Percentiles rank a stretch among this genome's conserved stretches.
phyloP scores from a whole-genome alignment of 2,113 vertebrate species.

The Sciurus niger region DNA sequence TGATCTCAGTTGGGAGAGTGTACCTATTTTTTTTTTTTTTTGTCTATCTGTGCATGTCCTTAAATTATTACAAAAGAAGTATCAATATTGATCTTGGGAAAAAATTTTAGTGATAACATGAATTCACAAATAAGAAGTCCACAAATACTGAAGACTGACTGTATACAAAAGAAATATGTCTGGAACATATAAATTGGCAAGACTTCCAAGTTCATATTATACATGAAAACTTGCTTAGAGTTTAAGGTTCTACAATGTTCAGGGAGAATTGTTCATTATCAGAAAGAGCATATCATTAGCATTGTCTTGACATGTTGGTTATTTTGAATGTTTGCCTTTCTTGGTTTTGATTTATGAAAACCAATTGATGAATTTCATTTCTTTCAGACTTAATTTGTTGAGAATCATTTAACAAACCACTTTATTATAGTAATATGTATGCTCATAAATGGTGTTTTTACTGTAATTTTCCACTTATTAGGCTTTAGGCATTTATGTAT shows the following conservation, averaged over 20 bases:
- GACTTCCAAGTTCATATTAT: background rate
- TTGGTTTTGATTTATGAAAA: constrained; percentile 35
- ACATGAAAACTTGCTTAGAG: accelerated
- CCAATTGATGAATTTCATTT: constrained; percentile 56
- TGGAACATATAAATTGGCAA: background rate
- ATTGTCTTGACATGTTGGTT: background rate
- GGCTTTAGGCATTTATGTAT: constrained; percentile 67
- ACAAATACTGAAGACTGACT: background rate
- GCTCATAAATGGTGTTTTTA: constrained; percentile 8
- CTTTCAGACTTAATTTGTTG: constrained; percentile 30
- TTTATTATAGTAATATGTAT: constrained; percentile 33
- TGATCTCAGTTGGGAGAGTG: background rate
- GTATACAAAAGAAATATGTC: background rate
- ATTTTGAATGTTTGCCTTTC: background rate
- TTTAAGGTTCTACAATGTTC: background rate
- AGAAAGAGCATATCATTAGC: background rate
- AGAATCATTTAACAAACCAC: constrained; percentile 5
- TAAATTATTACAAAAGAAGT: background rate
- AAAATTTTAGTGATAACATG: background rate
- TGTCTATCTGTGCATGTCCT: accelerated
- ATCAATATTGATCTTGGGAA: background rate
- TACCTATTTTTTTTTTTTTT: background rate
- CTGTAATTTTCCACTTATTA: constrained; percentile 72
- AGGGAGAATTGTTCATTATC: background rate
- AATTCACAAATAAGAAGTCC: background rate